Conservation (phyloP, 2,113 vertebrate species). For the Pteronura brasiliensis region DNA sequence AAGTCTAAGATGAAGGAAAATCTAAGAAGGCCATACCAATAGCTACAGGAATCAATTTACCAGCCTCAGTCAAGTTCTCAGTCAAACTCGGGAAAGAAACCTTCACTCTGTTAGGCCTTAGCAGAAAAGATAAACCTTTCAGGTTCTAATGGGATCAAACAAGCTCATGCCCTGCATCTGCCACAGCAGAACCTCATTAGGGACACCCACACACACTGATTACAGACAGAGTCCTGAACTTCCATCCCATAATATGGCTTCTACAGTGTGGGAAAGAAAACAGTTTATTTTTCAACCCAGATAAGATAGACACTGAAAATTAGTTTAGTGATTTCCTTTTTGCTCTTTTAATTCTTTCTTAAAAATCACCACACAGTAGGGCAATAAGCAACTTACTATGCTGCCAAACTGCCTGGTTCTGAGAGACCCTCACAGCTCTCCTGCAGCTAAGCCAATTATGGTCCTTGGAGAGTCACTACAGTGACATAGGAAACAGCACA, state of each 20-base stretch:
- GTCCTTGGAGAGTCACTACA: not conserved
- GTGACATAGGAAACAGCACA: not conserved
- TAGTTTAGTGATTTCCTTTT: not conserved
- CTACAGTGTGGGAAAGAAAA: not conserved
- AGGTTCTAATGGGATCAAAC: not conserved
- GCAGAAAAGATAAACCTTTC: not conserved
- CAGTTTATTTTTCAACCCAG: conserved; percentile 32
- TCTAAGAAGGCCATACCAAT: not conserved
- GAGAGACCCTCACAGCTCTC: not conserved
- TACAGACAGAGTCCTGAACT: not conserved
- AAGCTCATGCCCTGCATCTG: not conserved
- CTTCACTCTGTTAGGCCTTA: not conserved
- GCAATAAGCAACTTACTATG: not conserved
- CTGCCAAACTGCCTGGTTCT: not conserved
- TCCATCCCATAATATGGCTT: not conserved
- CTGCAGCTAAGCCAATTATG: not conserved
- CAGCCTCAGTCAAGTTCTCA: not conserved
- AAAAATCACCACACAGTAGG: not conserved
- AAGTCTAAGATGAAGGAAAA: not conserved
- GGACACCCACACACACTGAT: not conserved
- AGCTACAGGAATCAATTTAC: not conserved
- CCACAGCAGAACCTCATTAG: not conserved
- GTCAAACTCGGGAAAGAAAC: not conserved
- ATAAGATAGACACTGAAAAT: not conserved
- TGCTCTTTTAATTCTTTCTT: not conserved